A percentile compares a stretch with the other conserved stretches of the same genome.
phyloP scores from a whole-genome alignment of 2,113 vertebrate species.

The Pollimyrus isidori region DNA sequence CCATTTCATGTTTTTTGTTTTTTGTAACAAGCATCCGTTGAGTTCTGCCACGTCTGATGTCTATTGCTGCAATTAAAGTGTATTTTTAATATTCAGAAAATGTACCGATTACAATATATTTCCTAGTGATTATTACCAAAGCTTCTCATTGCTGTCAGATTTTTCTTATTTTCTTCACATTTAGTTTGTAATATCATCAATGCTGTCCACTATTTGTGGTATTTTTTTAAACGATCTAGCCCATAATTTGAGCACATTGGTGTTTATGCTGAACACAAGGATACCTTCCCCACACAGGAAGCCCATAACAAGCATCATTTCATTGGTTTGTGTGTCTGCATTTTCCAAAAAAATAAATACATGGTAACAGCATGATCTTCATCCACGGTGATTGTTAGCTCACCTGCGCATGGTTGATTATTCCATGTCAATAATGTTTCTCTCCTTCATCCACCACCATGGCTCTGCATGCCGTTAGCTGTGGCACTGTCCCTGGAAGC shows the following conservation, averaged over 20 bases:
- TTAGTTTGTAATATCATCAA: neutral
- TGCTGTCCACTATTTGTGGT: neutral
- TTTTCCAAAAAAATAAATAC: neutral
- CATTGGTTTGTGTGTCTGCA: neutral
- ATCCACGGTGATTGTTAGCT: neutral
- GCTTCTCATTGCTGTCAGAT: neutral
- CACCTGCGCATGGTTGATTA: neutral
- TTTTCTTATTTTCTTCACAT: neutral
- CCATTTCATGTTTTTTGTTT: constrained; percentile 46
- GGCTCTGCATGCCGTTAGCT: constrained; percentile 53
- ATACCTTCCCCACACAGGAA: neutral
- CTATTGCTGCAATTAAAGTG: neutral
- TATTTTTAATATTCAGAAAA: neutral
- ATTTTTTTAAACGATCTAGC: neutral
- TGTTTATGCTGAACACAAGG: neutral
- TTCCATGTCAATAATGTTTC: neutral
- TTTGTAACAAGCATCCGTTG: neutral
- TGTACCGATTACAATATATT: neutral
- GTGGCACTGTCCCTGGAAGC: constrained; percentile 54
- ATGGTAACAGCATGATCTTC: constrained; percentile 1
- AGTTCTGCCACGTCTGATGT: neutral
- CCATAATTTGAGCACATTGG: neutral
- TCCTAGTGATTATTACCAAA: neutral
- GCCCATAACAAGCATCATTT: neutral
- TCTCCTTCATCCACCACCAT: constrained; percentile 37